Percentiles rank a stretch among this genome's conserved stretches.
phyloP scores from a whole-genome alignment of 2,888 invertebrate species.

The Leptinotarsa peninsularis region DNA sequence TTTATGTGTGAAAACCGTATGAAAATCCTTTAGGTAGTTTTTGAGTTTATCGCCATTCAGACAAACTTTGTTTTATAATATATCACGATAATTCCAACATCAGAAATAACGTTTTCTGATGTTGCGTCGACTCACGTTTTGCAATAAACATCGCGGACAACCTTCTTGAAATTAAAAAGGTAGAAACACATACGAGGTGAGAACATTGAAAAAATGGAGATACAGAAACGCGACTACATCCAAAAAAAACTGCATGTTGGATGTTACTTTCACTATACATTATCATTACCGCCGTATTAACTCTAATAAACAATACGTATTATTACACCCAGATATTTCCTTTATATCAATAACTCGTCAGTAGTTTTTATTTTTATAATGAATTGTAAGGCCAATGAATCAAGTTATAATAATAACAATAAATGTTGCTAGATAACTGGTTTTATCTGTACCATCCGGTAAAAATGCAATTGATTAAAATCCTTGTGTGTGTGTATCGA shows the following conservation, averaged over 20 bases:
- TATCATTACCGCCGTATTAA: slow-evolving; percentile 8
- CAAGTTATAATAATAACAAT: background rate
- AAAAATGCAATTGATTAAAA: slow-evolving; percentile 13
- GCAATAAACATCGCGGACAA: background rate
- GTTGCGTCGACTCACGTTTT: too few species aligned
- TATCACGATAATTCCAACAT: too few species aligned
- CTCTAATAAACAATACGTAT: slow-evolving; percentile 2
- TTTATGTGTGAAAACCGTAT: too few species aligned
- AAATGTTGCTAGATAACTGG: background rate
- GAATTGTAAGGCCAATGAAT: slow-evolving; percentile 12
- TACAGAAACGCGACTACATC: slow-evolving; percentile 1
- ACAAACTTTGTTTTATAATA: too few species aligned
- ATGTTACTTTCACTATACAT: slow-evolving; percentile 8
- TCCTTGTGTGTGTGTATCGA: slow-evolving; percentile 11
- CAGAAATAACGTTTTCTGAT: too few species aligned
- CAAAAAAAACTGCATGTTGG: background rate
- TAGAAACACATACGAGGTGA: background rate
- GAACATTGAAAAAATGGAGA: background rate
- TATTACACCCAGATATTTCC: background rate
- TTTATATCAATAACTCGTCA: slow-evolving; percentile 1
- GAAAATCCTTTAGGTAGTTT: too few species aligned
- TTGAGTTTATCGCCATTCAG: too few species aligned
- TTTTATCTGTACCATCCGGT: slow-evolving; percentile 12
- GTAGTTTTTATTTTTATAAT: background rate
- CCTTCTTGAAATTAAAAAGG: background rate